Conservation (phyloP, 2,888 invertebrate species). For the Lasioglossum figueresi region DNA sequence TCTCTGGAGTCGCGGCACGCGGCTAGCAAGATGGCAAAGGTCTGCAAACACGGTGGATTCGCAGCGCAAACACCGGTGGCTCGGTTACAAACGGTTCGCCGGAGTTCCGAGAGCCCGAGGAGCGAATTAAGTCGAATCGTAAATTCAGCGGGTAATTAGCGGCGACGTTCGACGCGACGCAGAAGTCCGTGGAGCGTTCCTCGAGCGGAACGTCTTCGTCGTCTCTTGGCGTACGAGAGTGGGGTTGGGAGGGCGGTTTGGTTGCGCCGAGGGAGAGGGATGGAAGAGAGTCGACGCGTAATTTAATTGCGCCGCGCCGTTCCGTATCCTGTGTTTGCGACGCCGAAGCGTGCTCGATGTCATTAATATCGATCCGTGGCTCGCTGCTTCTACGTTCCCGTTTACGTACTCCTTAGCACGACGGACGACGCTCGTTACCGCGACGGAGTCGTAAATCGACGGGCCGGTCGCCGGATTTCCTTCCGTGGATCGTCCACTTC, state of each 20-base stretch:
- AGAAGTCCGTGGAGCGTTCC: not conserved
- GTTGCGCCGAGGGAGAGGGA: not conserved
- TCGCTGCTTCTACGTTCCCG: constrained; percentile 19
- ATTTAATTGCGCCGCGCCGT: constrained; percentile 44
- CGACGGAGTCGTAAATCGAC: constrained; percentile 34
- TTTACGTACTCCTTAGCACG: constrained; percentile 26
- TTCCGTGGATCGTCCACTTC: not conserved
- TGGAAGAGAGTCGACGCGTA: constrained; percentile 39
- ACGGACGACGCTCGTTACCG: constrained; percentile 39
- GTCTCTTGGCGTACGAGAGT: not conserved
- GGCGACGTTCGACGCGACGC: constrained; percentile 18
- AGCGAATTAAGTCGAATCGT: constrained; percentile 26
- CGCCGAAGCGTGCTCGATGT: constrained; percentile 44
- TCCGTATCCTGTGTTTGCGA: constrained; percentile 24
- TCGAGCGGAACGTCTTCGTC: constrained; percentile 8
- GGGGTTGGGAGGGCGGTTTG: not conserved
- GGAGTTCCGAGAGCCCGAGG: not conserved
- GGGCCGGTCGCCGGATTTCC: constrained; percentile 24
- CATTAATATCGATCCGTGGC: constrained; percentile 53
- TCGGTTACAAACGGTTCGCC: constrained; percentile 1
- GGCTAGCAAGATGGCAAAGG: not conserved
- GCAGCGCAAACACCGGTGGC: not conserved
- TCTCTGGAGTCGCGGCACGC: not conserved
- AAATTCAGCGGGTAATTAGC: constrained; percentile 50
- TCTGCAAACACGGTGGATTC: constrained; percentile 7